These are phyloP conservation scores for Potamarius usumacintae DNA, from an alignment of 2,113 vertebrate genomes.

Conservation along the genomic window DNA sequence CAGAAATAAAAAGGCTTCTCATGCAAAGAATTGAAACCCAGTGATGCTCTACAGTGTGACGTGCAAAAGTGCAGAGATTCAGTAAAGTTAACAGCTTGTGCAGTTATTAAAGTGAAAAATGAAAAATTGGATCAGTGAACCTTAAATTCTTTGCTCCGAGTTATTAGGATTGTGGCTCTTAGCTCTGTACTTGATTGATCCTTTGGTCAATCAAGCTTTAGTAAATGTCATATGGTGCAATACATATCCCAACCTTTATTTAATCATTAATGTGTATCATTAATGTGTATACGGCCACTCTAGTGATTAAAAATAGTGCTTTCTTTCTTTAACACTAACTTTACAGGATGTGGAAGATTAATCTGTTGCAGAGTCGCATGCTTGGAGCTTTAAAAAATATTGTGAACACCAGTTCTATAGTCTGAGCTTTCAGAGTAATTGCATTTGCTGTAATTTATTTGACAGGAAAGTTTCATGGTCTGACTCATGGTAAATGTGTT, in stretches of 20 bases:
- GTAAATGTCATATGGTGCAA: background rate
- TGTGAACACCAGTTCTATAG: background rate
- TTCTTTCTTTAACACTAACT: background rate
- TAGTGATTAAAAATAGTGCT: background rate
- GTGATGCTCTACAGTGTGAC: background rate
- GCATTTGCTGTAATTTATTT: background rate
- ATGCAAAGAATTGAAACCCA: constrained; percentile 12
- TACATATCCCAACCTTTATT: background rate
- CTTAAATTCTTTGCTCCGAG: background rate
- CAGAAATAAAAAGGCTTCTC: constrained; percentile 7
- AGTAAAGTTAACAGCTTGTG: constrained; percentile 18
- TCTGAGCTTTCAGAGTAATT: background rate
- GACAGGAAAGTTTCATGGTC: background rate
- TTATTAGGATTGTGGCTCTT: background rate
- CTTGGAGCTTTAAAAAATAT: background rate
- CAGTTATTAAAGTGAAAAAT: background rate
- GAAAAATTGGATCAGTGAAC: constrained; percentile 8
- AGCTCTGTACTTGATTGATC: constrained; percentile 9
- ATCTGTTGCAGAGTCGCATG: too few species aligned
- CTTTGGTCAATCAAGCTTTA: constrained; percentile 1
- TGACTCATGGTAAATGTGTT: background rate
- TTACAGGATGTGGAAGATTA: background rate
- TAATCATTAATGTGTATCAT: background rate
- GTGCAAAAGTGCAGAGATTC: background rate
- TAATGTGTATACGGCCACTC: background rate